These are phyloP conservation scores for Podarcis siculus DNA, from an alignment of 2,797 vertebrate species.

Conservation along the genomic window DNA sequence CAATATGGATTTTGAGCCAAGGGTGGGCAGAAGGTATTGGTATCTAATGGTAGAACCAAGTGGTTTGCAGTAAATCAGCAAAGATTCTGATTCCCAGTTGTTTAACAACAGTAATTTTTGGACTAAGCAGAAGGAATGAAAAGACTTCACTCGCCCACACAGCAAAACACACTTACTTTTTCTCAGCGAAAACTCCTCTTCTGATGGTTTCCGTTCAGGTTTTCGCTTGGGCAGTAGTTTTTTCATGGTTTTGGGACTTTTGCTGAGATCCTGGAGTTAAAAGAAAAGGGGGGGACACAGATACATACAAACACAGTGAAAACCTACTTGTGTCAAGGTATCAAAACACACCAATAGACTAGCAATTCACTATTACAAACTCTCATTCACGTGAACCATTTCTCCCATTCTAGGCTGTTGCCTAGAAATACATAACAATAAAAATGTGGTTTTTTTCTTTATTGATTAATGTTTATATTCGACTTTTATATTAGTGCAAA, in stretches of 20 bases:
- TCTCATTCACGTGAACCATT: not conserved
- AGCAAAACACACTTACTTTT: slow-evolving; percentile 86
- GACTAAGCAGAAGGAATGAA: not conserved
- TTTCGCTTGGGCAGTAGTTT: slow-evolving; percentile 97
- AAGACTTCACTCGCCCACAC: not conserved
- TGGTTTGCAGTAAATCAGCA: not conserved
- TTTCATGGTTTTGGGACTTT: slow-evolving; percentile 98
- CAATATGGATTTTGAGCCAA: too few species aligned
- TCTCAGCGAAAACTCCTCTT: slow-evolving; percentile 95
- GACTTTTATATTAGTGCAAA: not conserved
- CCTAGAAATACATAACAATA: slow-evolving; percentile 20
- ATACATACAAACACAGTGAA: not conserved
- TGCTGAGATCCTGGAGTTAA: slow-evolving; percentile 92
- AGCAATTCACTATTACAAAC: not conserved
- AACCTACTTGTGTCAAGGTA: not conserved
- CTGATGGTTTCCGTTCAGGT: slow-evolving; percentile 95
- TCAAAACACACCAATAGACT: not conserved
- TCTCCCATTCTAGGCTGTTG: not conserved
- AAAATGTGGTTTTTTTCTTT: not conserved
- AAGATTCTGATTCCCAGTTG: too few species aligned
- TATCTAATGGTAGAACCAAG: too few species aligned
- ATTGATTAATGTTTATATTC: not conserved
- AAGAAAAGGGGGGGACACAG: slow-evolving; percentile 9
- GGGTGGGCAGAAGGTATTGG: too few species aligned
- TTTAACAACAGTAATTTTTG: not conserved